Evolutionary conservation across 2,797 vertebrate species (phyloP).

Genomic region (Sphaeramia orbicularis): DNA sequence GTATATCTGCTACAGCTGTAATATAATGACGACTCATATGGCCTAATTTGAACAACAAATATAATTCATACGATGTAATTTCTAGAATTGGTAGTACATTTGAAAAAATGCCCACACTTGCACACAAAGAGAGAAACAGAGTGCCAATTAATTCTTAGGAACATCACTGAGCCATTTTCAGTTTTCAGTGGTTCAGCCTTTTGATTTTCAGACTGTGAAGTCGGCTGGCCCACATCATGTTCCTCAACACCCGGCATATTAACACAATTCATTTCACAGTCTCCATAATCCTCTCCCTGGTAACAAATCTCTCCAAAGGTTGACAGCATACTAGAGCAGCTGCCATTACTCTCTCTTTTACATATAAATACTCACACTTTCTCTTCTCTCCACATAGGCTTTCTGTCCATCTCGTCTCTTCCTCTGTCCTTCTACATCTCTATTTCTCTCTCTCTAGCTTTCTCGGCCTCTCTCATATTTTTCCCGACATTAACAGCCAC

Average conservation of each 20-base stretch:
- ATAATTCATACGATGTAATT: slow-evolving; percentile 56
- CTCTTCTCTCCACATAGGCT: slow-evolving; percentile 43
- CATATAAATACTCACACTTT: slow-evolving; percentile 50
- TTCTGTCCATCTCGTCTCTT: slow-evolving; percentile 45
- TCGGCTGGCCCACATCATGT: slow-evolving; percentile 56
- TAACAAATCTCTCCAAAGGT: slow-evolving; percentile 79
- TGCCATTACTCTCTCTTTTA: slow-evolving; percentile 59
- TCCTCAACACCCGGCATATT: slow-evolving; percentile 71
- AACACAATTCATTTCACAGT: slow-evolving; percentile 76
- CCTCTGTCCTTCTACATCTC: slow-evolving; percentile 21
- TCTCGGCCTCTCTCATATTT: slow-evolving; percentile 41
- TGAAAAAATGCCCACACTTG: slow-evolving; percentile 25
- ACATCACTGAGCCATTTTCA: slow-evolving; percentile 47
- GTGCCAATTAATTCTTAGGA: slow-evolving; percentile 52
- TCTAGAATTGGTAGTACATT: slow-evolving; percentile 38
- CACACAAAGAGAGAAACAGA: background rate
- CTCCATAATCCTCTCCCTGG: slow-evolving; percentile 73
- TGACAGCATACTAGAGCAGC: slow-evolving; percentile 64
- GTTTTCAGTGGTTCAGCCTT: slow-evolving; percentile 57
- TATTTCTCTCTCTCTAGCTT: slow-evolving; percentile 11
- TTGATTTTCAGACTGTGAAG: slow-evolving; percentile 67
- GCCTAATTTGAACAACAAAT: slow-evolving; percentile 38
- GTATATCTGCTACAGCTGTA: slow-evolving; percentile 19
- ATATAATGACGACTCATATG: slow-evolving; percentile 41
- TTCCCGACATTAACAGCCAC: slow-evolving; percentile 71